Percentiles rank a stretch among this genome's conserved stretches.
Conservation (phyloP, 2,888 invertebrate species). For the Idaea biselata region DNA sequence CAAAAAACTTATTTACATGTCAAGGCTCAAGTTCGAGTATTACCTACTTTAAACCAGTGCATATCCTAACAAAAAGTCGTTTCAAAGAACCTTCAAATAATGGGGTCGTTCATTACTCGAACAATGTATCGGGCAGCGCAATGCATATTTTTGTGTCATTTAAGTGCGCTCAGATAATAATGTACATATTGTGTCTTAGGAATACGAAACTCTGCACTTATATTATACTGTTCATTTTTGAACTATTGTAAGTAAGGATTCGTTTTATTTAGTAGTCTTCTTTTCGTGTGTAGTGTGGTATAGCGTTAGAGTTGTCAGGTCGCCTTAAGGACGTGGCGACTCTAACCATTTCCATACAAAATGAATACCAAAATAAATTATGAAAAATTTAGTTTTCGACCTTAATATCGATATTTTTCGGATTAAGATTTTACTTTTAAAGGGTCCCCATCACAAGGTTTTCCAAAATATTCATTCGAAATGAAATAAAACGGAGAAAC, state of each 20-base stretch:
- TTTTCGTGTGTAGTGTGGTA: no score
- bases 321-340: no score
- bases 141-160: conserved; percentile 37
- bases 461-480: no score
- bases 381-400: no score
- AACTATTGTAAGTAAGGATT: background rate
- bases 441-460: no score
- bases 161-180: conserved; percentile 14
- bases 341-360: no score
- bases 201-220: background rate
- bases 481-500: no score
- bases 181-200: conserved; percentile 7
- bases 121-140: conserved; percentile 50
- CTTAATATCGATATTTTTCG: no score
- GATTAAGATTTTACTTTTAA: no score
- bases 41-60: background rate
- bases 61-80: conserved; percentile 32
- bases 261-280: background rate
- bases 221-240: background rate
- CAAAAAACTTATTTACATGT: background rate
- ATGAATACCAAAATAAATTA: no score
- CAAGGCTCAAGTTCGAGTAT: background rate
- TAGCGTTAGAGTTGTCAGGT: no score
- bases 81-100: conserved; percentile 54
- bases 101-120: conserved; percentile 53